Evolutionary conservation across 2,888 invertebrate genomes (phyloP).

Genomic region (Caenorhabditis angaria): DNA sequence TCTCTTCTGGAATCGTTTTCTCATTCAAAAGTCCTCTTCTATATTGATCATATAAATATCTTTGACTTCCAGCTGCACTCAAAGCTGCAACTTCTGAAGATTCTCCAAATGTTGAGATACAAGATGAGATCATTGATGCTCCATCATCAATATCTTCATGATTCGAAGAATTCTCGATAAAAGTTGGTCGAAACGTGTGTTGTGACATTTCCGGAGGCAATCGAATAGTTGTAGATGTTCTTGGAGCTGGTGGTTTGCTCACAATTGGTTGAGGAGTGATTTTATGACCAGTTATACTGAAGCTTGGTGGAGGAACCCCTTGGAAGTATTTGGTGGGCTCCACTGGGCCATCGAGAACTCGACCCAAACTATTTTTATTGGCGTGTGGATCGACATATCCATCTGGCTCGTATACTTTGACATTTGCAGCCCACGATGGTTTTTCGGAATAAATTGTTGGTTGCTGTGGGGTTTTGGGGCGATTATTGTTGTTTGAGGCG

Average conservation of each 20-base stretch:
- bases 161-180: not conserved
- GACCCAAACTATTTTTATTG: slow-evolving; percentile 42
- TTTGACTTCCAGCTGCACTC: slow-evolving; percentile 21
- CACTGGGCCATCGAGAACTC: slow-evolving; percentile 51
- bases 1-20: slow-evolving; percentile 11
- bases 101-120: slow-evolving; percentile 37
- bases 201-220: slow-evolving; percentile 9
- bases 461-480: slow-evolving; percentile 9
- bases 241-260: not conserved
- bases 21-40: slow-evolving; percentile 13
- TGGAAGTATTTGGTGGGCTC: slow-evolving; percentile 50
- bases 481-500: no score
- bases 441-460: slow-evolving; percentile 13
- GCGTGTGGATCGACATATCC: slow-evolving; percentile 39
- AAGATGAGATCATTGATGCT: slow-evolving; percentile 37
- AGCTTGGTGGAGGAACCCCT: slow-evolving; percentile 42
- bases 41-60: slow-evolving; percentile 23
- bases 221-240: slow-evolving; percentile 5
- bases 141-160: slow-evolving; percentile 30
- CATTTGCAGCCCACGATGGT: slow-evolving; percentile 37
- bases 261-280: slow-evolving; percentile 15
- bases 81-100: slow-evolving; percentile 36
- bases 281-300: slow-evolving; percentile 11
- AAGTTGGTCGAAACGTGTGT: not conserved
- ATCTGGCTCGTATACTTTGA: slow-evolving; percentile 43